These are phyloP conservation scores for Drosophila subquinaria DNA, from an alignment of 2,888 invertebrate species.

Conservation along the genomic window DNA sequence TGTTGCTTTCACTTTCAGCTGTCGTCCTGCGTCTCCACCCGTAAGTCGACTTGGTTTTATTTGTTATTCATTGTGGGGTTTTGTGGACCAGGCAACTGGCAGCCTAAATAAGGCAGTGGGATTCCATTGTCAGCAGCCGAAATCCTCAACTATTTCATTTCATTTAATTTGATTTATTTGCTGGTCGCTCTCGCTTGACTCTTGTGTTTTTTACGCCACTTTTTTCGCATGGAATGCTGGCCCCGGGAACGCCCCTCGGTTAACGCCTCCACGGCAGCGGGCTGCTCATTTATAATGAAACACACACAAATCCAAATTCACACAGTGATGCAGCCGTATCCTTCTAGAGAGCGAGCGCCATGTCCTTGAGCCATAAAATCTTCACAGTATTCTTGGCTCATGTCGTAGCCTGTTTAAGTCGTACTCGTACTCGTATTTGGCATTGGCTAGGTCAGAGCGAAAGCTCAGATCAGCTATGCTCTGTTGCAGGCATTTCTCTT, in stretches of 20 bases:
- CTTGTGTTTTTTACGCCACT: conserved; percentile 45
- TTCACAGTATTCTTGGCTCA: conserved; percentile 45
- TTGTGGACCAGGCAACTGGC: conserved; percentile 30
- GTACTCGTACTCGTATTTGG: conserved; percentile 31
- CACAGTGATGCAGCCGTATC: conserved; percentile 48
- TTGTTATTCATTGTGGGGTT: conserved; percentile 58
- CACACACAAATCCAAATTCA: conserved; percentile 68
- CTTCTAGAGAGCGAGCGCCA: conserved; percentile 58
- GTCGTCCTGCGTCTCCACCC: conserved; percentile 9
- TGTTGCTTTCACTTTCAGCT: conserved; percentile 53
- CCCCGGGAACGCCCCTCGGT: conserved; percentile 41
- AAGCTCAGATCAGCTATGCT: conserved; percentile 31
- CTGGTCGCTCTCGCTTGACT: conserved; percentile 47
- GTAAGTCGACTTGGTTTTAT: conserved; percentile 41
- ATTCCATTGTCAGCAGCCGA: conserved; percentile 61
- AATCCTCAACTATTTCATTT: conserved; percentile 79
- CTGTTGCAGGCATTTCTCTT: conserved; percentile 55
- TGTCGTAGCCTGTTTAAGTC: conserved; percentile 47
- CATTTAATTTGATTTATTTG: conserved; percentile 81
- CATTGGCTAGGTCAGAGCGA: conserved; percentile 30
- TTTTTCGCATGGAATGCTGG: conserved; percentile 37
- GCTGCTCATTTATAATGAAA: conserved; percentile 68
- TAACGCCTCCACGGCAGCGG: conserved; percentile 49
- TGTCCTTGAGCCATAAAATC: conserved; percentile 78
- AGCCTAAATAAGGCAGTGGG: conserved; percentile 47